Conservation (phyloP, 2,797 vertebrate species). For the Tokudaia tokunoshimensis region DNA sequence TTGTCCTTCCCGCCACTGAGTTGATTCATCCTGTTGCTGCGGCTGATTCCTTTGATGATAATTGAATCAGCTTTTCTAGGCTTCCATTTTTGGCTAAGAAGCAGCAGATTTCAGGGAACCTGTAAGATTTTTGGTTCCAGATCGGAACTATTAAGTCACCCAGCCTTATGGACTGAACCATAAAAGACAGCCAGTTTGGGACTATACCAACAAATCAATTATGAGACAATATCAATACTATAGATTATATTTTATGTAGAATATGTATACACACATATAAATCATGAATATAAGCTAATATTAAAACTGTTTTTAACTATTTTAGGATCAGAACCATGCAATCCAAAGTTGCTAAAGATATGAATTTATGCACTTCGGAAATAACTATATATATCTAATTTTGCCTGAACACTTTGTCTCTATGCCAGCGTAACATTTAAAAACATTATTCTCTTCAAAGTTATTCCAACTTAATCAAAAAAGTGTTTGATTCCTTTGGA, state of each 20-base stretch:
- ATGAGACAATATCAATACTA: not conserved
- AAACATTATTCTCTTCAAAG: not conserved
- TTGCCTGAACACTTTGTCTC: not conserved
- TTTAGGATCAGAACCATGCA: not conserved
- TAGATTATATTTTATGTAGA: not conserved
- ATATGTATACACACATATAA: not conserved
- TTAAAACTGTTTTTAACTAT: not conserved
- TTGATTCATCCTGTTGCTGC: not conserved
- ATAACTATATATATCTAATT: not conserved
- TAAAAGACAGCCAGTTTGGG: not conserved
- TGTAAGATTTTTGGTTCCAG: not conserved
- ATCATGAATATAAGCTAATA: not conserved
- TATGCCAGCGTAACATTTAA: not conserved
- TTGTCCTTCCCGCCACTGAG: not conserved
- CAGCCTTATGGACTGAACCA: not conserved
- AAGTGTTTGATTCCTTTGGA: not conserved
- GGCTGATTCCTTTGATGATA: not conserved
- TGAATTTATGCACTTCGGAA: not conserved
- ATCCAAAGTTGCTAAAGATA: not conserved
- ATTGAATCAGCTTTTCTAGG: not conserved
- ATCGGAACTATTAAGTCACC: not conserved
- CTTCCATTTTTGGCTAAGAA: not conserved
- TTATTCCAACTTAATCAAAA: not conserved
- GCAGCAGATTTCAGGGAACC: not conserved
- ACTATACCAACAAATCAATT: not conserved